Base-by-base conservation (phyloP, 2,888 invertebrate species). In the Stegophylla sp. region DNA sequence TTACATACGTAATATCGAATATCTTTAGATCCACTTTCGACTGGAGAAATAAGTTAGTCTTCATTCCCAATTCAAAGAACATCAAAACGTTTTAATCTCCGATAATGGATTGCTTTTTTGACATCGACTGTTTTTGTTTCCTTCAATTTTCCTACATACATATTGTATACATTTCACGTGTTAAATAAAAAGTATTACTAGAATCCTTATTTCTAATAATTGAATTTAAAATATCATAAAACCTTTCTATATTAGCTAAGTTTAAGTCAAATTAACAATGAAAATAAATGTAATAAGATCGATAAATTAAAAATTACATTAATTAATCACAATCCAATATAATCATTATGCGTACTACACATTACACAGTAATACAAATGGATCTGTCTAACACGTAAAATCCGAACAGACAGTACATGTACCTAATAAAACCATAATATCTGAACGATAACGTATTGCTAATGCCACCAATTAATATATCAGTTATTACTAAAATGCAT, bases 201-300 rank as follows among this genome's bases (percentile, higher is more conserved):
- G 3, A 61, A 28, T 61, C 28, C 1, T 61, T 28, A 4, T 61
- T 61, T 61, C 28, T 61, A 17, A 61, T 61, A 28, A 61, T 61
- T 61, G 28, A 1, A 28, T 26, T 34, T n/a, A 34, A 34, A 63
- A 63, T 2, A 0, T 63, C 34, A 34, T 34, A 34, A 63, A 5
- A 63, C 34, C 7, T 63, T 34, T 63, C 15, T 10, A 34, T 34
- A 63, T 34, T n/a, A 61, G 28, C 4, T 28, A 61, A 28, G 28
- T 61, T 61, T 28, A 59, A 61, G 28, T 28, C 4, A 61, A 61
- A 61, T 61, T 28, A 48, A 48, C 48, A 48, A 48, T 48, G 48
- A 63, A n/a, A 63, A 34, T 63, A 48, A 63, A 63, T 63, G 34
- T 34, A 63, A 20, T 63, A 63, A 63, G 12, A n/a, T n/a, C n/a